Conservation (phyloP, 2,113 vertebrate genomes). For the Alouatta palliata region DNA sequence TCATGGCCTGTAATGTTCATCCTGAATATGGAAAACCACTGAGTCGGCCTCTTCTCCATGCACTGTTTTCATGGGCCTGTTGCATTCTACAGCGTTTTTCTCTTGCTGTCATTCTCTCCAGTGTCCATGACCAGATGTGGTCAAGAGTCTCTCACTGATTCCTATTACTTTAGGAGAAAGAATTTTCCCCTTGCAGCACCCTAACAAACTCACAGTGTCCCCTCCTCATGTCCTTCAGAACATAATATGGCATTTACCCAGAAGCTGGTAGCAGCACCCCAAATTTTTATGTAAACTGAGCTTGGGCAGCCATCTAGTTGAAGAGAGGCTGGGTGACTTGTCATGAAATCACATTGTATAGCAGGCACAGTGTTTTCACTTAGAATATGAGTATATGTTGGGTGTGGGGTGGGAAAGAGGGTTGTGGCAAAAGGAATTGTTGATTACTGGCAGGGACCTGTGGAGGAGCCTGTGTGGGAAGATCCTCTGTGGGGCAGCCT, state of each 20-base stretch:
- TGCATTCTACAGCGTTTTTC: neutral
- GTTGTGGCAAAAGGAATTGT: neutral
- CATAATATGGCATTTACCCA: neutral
- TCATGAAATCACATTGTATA: neutral
- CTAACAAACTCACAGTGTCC: neutral
- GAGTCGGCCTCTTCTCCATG: neutral
- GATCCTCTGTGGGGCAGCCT: neutral
- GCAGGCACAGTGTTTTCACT: neutral
- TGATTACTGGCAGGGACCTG: neutral
- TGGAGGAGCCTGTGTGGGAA: neutral
- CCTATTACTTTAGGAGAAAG: neutral
- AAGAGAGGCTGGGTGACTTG: neutral
- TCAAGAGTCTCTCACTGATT: neutral
- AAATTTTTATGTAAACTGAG: neutral
- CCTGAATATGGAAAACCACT: neutral
- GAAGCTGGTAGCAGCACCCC: neutral
- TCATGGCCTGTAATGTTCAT: neutral
- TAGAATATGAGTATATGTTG: neutral
- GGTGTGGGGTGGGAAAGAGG: neutral
- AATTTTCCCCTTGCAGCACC: neutral
- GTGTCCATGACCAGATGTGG: neutral
- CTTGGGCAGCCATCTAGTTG: neutral
- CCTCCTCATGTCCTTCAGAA: neutral
- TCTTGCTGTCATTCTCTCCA: neutral
- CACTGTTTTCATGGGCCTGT: neutral